Evolutionary conservation across 2,797 vertebrate species (phyloP).

Genomic region (Sphenopsis melanotis): DNA sequence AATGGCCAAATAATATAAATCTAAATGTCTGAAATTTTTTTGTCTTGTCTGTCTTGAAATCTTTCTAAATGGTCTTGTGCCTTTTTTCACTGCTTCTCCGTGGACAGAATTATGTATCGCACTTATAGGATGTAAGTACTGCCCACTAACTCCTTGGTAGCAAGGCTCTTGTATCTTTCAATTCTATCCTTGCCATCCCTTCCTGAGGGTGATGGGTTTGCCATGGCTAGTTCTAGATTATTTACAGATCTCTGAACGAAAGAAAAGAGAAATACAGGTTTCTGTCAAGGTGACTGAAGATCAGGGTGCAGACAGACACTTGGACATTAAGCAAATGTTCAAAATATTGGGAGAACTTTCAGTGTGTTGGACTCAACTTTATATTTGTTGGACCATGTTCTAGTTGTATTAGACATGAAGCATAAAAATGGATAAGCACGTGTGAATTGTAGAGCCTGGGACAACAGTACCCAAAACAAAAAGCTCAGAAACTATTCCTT

Average conservation of each 20-base stretch:
- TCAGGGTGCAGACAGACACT: background rate
- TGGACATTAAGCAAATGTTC: background rate
- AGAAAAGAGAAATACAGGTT: background rate
- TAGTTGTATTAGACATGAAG: background rate
- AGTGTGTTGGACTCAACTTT: background rate
- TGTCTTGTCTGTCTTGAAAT: conserved; percentile 78
- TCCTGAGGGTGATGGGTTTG: conserved; percentile 20
- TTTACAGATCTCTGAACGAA: background rate
- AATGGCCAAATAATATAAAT: conserved; percentile 48
- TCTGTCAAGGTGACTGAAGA: background rate
- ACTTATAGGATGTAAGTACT: conserved; percentile 99
- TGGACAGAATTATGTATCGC: conserved; percentile 99
- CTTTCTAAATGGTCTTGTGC: conserved; percentile 87
- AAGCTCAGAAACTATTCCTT: background rate
- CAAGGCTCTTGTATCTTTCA: conserved; percentile 66
- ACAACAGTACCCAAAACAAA: background rate
- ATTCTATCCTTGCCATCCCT: conserved; percentile 56
- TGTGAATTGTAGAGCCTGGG: background rate
- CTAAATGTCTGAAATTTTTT: conserved; percentile 69
- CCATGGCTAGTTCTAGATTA: background rate
- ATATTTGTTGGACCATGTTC: background rate
- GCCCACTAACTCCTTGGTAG: conserved; percentile 76
- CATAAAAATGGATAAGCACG: background rate
- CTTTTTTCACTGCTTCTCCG: conserved; percentile 91
- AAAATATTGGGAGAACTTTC: background rate